phyloP scores from a whole-genome alignment of 2,888 invertebrate genomes.

The Celastrina argiolus region DNA sequence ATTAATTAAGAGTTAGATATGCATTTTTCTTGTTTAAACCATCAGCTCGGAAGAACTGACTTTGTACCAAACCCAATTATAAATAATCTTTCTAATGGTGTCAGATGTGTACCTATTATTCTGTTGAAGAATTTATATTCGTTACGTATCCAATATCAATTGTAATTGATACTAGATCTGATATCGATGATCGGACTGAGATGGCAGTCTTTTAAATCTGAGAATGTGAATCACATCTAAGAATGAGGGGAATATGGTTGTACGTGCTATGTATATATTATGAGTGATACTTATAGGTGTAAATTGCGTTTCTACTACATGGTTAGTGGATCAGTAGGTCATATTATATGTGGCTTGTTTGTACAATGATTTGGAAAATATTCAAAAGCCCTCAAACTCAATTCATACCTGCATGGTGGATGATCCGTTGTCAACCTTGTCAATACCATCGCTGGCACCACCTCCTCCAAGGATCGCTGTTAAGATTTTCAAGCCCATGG shows the following conservation, averaged over 20 bases:
- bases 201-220: no score
- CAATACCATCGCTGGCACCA: conserved; percentile 88
- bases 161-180: no score
- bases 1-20: no score
- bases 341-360: conserved; percentile 32
- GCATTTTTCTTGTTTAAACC: no score
- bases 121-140: no score
- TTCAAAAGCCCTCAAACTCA: conserved; percentile 28
- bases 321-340: conserved; percentile 69
- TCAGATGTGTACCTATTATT: no score
- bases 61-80: no score
- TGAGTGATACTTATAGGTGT: conserved; percentile 45
- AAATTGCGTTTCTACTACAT: conserved; percentile 59
- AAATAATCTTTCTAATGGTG: no score
- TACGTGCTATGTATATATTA: conserved; percentile 65
- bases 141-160: no score
- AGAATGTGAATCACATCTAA: neutral
- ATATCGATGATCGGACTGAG: no score
- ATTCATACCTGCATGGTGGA: conserved; percentile 90
- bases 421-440: conserved; percentile 92
- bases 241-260: conserved; percentile 45
- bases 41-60: no score
- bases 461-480: conserved; percentile 90
- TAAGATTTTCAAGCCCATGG: conserved; percentile 91
- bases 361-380: conserved; percentile 31